Percentiles rank a stretch among this genome's conserved stretches.
These are phyloP conservation scores for Orestias chungarensis DNA, from an alignment of 2,797 vertebrate genomes.

Conservation along the genomic window DNA sequence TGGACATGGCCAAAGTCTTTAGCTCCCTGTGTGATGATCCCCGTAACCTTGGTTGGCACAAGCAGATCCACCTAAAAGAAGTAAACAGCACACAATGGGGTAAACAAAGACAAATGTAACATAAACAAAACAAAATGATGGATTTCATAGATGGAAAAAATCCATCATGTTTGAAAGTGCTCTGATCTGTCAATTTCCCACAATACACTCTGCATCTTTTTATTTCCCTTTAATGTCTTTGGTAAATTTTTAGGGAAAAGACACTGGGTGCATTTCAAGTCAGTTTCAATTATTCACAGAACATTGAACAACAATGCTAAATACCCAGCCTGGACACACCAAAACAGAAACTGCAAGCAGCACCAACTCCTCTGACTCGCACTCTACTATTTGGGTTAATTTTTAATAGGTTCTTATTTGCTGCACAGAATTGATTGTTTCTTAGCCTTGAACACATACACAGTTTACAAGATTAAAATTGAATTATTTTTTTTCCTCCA, in stretches of 20 bases:
- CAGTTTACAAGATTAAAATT: constrained; percentile 42
- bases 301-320: constrained; percentile 73
- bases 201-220: constrained; percentile 52
- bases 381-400: constrained; percentile 70
- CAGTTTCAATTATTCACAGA: constrained; percentile 79
- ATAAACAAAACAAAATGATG: constrained; percentile 9
- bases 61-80: constrained; percentile 88
- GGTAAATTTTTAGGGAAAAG: constrained; percentile 64
- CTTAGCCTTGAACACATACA: constrained; percentile 39
- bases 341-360: constrained; percentile 63
- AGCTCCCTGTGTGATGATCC: constrained; percentile 97
- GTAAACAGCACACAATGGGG: constrained; percentile 9
- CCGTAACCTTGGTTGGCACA: constrained; percentile 93
- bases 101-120: constrained; percentile 10
- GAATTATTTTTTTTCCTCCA: constrained; percentile 43
- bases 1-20: constrained; percentile 99
- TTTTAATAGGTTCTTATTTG: constrained; percentile 77
- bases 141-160: constrained; percentile 4
- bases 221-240: constrained; percentile 38
- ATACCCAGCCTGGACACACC: constrained; percentile 71
- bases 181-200: constrained; percentile 25
- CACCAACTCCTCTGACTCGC: constrained; percentile 66
- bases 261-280: constrained; percentile 54
- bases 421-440: constrained; percentile 59
- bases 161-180: constrained; percentile 15